Conservation (phyloP, 2,797 vertebrate species). For the Phyllotis vaccarum region DNA sequence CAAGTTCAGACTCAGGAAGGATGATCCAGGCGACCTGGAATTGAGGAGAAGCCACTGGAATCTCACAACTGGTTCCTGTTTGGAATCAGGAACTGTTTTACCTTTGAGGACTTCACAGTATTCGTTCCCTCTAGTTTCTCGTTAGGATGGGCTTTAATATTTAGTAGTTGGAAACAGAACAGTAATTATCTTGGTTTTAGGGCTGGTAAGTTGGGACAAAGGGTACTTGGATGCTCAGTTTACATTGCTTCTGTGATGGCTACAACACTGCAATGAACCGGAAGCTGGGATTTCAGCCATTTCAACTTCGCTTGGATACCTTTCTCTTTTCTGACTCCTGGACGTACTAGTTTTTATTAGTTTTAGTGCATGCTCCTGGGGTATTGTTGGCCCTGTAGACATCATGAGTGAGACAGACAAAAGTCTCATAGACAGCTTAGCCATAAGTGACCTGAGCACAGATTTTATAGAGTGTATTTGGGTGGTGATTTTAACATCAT, state of each 20-base stretch:
- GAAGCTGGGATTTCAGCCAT: neutral
- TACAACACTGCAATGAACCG: no score
- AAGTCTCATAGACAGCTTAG: neutral
- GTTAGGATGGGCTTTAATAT: neutral
- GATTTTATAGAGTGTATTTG: no score
- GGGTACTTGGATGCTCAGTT: neutral
- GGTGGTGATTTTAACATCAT: no score
- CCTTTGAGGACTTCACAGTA: neutral
- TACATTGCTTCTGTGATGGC: neutral
- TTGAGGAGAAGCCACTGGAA: neutral
- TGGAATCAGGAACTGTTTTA: neutral
- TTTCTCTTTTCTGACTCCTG: neutral
- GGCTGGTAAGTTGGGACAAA: neutral
- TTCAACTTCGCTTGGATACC: neutral
- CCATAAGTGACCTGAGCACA: no score
- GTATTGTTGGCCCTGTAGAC: neutral
- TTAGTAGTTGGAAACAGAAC: no score
- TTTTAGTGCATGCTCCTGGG: neutral
- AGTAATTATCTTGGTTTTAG: neutral
- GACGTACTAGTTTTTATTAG: neutral
- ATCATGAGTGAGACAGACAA: neutral
- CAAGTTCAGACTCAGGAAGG: no score
- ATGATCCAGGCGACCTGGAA: no score
- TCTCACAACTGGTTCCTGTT: neutral
- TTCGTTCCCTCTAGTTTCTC: neutral